Percentiles rank a stretch among this genome's conserved stretches.
Evolutionary conservation across 1,140 invertebrate genomes (phyloP).

Genomic region (Scaptomyza graminum): DNA sequence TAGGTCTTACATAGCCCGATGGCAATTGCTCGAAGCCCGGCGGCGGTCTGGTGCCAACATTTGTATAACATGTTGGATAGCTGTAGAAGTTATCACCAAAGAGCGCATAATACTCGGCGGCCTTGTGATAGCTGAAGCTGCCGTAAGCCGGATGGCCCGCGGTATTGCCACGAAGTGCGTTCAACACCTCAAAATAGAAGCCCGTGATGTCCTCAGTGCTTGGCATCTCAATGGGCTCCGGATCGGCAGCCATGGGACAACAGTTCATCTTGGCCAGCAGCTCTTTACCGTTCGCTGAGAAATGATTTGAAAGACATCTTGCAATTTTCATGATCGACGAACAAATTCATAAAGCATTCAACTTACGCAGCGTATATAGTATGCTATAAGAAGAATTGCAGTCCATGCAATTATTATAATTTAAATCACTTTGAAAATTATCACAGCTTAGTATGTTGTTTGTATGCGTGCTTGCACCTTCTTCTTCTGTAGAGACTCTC

Average conservation of each 20-base stretch:
- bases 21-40: conserved; percentile 44
- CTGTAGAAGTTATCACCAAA: conserved; percentile 41
- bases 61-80: not conserved
- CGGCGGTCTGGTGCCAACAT: conserved; percentile 2
- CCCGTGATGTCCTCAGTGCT: conserved; percentile 4
- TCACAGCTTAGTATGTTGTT: not conserved
- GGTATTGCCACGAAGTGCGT: conserved; percentile 52
- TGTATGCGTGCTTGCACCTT: too few species aligned
- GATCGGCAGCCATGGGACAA: conserved; percentile 30
- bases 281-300: conserved; percentile 40
- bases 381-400: conserved; percentile 15
- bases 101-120: conserved; percentile 70
- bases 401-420: conserved; percentile 15
- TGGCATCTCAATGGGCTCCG: conserved; percentile 5
- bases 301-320: not conserved
- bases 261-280: conserved; percentile 60
- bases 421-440: not conserved
- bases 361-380: conserved; percentile 33
- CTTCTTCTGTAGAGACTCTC: not conserved
- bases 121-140: conserved; percentile 62
- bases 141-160: conserved; percentile 57
- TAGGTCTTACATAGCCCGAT: not conserved
- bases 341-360: too few species aligned
- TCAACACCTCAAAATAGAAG: conserved; percentile 51
- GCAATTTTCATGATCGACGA: too few species aligned